phyloP scores from a whole-genome alignment of 2,888 invertebrate species.

The Buathra laborator region DNA sequence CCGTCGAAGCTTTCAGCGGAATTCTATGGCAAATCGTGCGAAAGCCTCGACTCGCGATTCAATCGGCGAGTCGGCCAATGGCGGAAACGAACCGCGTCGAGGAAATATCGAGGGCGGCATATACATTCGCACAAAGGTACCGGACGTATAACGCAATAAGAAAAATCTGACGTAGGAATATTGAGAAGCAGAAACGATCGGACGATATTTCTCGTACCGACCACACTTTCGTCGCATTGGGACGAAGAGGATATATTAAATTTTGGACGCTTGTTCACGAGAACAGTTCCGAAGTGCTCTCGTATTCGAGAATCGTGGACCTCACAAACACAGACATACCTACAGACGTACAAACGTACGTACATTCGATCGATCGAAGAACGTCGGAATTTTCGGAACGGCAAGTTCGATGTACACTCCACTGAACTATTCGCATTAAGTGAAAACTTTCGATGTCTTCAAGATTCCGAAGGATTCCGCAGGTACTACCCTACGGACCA shows the following conservation, averaged over 20 bases:
- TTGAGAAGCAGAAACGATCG: conserved; percentile 18
- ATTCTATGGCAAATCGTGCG: conserved; percentile 37
- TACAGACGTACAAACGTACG: conserved; percentile 3
- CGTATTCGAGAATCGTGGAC: conserved; percentile 21
- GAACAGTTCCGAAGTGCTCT: conserved; percentile 29
- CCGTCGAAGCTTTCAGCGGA: conserved; percentile 3
- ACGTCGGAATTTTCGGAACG: conserved; percentile 64
- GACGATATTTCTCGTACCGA: conserved; percentile 33
- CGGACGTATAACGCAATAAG: conserved; percentile 13
- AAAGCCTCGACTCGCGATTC: conserved; percentile 7
- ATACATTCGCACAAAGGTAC: background rate
- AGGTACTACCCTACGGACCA: conserved; percentile 48
- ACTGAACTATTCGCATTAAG: conserved; percentile 71
- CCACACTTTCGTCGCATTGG: conserved; percentile 13
- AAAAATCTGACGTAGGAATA: conserved; percentile 26
- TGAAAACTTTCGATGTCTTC: conserved; percentile 65
- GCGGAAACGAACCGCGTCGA: conserved; percentile 15
- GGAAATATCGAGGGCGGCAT: background rate
- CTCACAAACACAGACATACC: background rate
- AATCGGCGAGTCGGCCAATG: conserved; percentile 6
- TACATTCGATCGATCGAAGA: conserved; percentile 6
- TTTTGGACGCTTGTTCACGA: conserved; percentile 45
- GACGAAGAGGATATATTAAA: conserved; percentile 52
- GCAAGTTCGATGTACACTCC: conserved; percentile 64
- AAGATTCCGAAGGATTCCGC: conserved; percentile 62